Percentiles rank a stretch among this genome's conserved stretches.
Conservation (phyloP, 2,113 vertebrate genomes). For the Todiramphus chloris region DNA sequence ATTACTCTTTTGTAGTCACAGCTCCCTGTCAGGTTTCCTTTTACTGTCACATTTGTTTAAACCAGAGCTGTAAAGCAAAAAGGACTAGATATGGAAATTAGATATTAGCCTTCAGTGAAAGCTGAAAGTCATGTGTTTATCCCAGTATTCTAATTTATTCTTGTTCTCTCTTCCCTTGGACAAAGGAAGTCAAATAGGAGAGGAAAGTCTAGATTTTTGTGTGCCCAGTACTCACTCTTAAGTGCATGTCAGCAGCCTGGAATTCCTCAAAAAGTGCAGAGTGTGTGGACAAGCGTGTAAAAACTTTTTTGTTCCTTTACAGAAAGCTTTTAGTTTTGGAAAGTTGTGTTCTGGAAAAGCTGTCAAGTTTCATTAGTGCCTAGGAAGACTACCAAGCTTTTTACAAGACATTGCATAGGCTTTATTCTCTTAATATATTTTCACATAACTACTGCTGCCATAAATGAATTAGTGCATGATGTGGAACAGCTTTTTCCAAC, state of each 20-base stretch:
- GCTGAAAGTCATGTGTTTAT: not conserved
- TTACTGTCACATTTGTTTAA: not conserved
- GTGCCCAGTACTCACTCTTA: not conserved
- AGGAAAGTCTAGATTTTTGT: not conserved
- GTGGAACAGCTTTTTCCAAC: not conserved
- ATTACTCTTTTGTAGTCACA: not conserved
- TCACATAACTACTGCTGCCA: not conserved
- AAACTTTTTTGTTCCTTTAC: not conserved
- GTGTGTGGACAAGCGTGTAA: not conserved
- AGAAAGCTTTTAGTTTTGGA: not conserved
- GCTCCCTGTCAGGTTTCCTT: not conserved
- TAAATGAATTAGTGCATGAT: not conserved
- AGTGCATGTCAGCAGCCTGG: not conserved
- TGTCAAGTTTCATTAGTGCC: not conserved
- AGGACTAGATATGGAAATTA: not conserved
- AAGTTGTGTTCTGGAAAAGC: not conserved
- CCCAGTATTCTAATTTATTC: not conserved
- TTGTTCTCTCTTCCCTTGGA: not conserved
- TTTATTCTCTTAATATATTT: conserved; percentile 21
- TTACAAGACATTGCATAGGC: not conserved
- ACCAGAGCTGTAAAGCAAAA: not conserved
- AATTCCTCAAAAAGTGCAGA: not conserved
- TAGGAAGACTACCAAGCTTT: not conserved
- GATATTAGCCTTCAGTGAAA: not conserved
- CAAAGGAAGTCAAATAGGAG: not conserved